Evolutionary conservation across 2,113 vertebrate species (phyloP), one percentile per base, ranked within the genome.

Genomic region (Helogale parvula): DNA sequence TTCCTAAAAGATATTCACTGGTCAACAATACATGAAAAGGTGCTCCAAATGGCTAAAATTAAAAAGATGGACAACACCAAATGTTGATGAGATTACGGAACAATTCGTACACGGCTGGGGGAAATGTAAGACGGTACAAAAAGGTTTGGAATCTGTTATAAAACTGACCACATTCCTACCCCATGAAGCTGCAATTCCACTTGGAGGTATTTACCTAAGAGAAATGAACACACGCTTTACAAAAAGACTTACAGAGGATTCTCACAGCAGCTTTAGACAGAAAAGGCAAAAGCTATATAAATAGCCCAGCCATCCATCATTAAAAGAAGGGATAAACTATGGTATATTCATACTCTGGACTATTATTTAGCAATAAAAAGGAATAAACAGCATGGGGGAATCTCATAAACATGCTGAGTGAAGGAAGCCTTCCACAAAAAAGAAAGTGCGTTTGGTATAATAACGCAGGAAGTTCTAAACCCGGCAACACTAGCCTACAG

Each of bases 41-140:
- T 60, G 31, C 11, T 66, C 65, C 45, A 52, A 96, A 74, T 65
- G 21, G 54, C 63, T 92, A 80, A 93, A 92, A 94, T 88, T 91
- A 45, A 54, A 80, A 85, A 92, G 65, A 90, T 4, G 11, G 72
- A 84, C 47, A 69, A 88, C 47, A 86, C 35, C 47, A 65, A 80
- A 94, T 35, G 27, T 50, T 81, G 33, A 16, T 5, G 13, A 93
- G 2, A 31, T 68, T 60, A 29, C 23, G 33, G 71, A 96, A 80
- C 71, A 84, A 83, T 2, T 50, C 35, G 66, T 33, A 41, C 11
- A 60, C 4, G 33, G 29, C 33, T 71, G 27, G 54, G 5, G 63
- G 52, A 54, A 92, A 92, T 57, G 15, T 71, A 68, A 85, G 72
- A 68, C 13, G 31, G 12, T 47, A 68, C 72, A 74, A 57, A 88